Evolutionary conservation across 2,113 vertebrate genomes (phyloP).

Genomic region (Melanocharis versteri): DNA sequence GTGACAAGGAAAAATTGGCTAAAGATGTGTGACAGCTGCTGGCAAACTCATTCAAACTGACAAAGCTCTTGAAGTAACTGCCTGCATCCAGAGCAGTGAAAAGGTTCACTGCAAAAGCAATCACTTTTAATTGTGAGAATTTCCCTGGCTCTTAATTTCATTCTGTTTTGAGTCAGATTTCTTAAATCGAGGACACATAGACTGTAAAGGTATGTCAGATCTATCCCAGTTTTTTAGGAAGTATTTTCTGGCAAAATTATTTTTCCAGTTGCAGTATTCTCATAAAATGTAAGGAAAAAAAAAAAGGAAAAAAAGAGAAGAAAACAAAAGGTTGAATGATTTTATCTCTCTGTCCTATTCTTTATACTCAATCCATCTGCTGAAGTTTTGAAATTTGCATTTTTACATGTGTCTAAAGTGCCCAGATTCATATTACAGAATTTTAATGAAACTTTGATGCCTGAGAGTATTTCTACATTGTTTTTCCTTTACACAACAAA

Average conservation of each 20-base stretch:
- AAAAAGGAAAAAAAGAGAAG: neutral
- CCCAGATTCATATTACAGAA: neutral
- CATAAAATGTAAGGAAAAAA: neutral
- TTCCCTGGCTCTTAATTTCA: neutral
- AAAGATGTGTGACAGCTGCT: constrained; percentile 37
- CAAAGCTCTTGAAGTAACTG: neutral
- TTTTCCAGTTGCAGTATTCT: neutral
- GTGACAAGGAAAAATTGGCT: constrained; percentile 1
- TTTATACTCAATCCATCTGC: neutral
- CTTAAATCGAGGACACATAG: neutral
- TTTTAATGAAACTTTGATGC: neutral
- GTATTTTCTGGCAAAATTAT: neutral
- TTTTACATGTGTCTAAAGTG: neutral
- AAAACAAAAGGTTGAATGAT: neutral
- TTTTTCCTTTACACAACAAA: neutral
- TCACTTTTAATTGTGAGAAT: neutral
- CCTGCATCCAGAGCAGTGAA: neutral
- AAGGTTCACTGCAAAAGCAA: neutral
- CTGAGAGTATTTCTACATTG: neutral
- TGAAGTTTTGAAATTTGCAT: neutral
- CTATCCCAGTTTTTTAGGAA: neutral
- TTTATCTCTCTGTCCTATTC: neutral
- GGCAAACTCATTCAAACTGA: neutral
- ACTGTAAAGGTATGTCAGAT: neutral
- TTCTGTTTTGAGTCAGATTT: neutral